Evolutionary conservation across 2,888 invertebrate species (phyloP).

Genomic region (Andricus curvator): DNA sequence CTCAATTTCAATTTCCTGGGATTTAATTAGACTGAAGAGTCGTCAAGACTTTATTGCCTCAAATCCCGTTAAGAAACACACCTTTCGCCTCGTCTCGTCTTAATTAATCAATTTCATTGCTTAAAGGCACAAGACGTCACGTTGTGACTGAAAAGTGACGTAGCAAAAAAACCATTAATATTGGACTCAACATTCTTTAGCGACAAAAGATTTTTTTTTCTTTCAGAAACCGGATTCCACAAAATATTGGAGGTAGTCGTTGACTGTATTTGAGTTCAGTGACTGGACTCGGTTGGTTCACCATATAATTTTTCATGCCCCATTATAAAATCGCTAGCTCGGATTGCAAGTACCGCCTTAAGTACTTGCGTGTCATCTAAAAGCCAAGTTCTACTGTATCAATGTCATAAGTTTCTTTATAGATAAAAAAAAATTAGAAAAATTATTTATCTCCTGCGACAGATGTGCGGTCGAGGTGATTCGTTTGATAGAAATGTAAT

Average conservation of each 20-base stretch:
- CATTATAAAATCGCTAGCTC: slow-evolving; percentile 13
- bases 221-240: slow-evolving; percentile 18
- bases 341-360: slow-evolving; percentile 22
- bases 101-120: slow-evolving; percentile 35
- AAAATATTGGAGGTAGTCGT: slow-evolving; percentile 32
- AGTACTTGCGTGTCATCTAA: slow-evolving; percentile 32
- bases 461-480: neutral
- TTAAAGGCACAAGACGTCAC: slow-evolving; percentile 7
- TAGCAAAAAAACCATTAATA: slow-evolving; percentile 17
- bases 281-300: slow-evolving; percentile 23
- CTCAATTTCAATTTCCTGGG: neutral
- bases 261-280: slow-evolving; percentile 32
- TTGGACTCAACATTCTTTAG: slow-evolving; percentile 19
- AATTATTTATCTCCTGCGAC: neutral
- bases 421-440: neutral
- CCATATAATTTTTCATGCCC: slow-evolving; percentile 35
- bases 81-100: slow-evolving; percentile 16
- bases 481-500: neutral
- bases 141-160: slow-evolving; percentile 12
- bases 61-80: slow-evolving; percentile 19
- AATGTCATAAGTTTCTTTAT: neutral
- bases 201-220: slow-evolving; percentile 23
- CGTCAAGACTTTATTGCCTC: neutral
- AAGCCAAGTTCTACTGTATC: slow-evolving; percentile 30
- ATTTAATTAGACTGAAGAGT: slow-evolving; percentile 12